phyloP scores from a whole-genome alignment of 2,113 vertebrate species.

The Saguinus imperator region DNA sequence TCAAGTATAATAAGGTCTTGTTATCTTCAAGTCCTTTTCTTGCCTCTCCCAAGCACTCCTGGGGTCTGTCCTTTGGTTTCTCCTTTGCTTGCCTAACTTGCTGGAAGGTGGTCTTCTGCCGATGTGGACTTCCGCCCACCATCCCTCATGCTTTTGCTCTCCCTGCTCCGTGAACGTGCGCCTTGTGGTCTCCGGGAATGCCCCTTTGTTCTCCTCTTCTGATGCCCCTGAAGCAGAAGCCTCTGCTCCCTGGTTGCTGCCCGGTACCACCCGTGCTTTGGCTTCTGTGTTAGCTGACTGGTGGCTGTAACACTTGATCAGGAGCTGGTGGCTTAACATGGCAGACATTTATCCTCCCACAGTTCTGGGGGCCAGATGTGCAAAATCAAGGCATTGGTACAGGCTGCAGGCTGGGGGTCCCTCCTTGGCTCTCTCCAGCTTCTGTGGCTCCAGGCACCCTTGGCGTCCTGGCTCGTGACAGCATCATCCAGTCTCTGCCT shows the following conservation, averaged over 20 bases:
- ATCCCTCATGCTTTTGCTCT: accelerated
- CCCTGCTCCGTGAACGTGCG: background rate
- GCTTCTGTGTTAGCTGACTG: background rate
- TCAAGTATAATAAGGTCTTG: background rate
- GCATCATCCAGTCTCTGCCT: background rate
- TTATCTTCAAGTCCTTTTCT: background rate
- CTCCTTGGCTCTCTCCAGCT: background rate
- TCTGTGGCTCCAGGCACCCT: background rate
- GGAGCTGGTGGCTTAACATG: background rate
- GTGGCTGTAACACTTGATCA: background rate
- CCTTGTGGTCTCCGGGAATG: background rate
- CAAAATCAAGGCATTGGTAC: too few relatives aligned
- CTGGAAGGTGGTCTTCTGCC: accelerated
- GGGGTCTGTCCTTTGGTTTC: background rate
- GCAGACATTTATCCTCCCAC: background rate
- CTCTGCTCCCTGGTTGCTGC: background rate
- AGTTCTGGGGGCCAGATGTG: background rate
- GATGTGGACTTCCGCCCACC: background rate
- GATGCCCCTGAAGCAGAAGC: background rate
- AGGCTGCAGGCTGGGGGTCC: accelerated
- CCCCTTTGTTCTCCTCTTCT: background rate
- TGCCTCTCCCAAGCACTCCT: background rate
- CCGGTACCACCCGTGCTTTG: background rate
- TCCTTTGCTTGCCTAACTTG: background rate
- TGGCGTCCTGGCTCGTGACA: background rate